Evolutionary conservation across 2,797 vertebrate genomes (phyloP).

Genomic region (Channa striata): DNA sequence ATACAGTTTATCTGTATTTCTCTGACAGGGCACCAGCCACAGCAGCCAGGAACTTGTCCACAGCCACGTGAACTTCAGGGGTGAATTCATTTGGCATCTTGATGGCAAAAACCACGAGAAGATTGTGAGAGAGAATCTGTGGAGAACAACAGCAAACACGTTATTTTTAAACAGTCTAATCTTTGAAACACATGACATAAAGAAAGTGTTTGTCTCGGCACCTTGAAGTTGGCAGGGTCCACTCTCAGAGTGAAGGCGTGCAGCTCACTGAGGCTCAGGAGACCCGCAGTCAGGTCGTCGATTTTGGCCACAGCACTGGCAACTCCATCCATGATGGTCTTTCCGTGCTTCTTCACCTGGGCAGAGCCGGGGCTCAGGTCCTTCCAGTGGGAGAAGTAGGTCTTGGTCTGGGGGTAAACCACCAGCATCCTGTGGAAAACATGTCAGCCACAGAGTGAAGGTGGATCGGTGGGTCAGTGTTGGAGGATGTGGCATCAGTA

Average conservation of each 20-base stretch:
- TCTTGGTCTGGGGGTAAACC: constrained; percentile 87
- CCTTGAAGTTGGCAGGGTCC: constrained; percentile 91
- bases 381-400: constrained; percentile 88
- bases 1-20: constrained; percentile 90
- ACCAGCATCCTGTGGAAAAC: constrained; percentile 77
- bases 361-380: constrained; percentile 81
- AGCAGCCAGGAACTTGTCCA: constrained; percentile 89
- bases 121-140: constrained; percentile 85
- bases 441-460: rapidly evolving
- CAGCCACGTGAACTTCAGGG: constrained; percentile 80
- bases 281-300: constrained; percentile 76
- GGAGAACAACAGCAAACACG: background rate
- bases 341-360: constrained; percentile 80
- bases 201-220: constrained; percentile 41
- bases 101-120: constrained; percentile 85
- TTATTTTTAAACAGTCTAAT: background rate
- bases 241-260: constrained; percentile 89
- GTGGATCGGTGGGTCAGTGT: rapidly evolving
- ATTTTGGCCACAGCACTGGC: constrained; percentile 69
- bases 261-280: constrained; percentile 86
- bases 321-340: constrained; percentile 75
- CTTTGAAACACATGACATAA: too few relatives aligned
- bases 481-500: background rate
- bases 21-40: constrained; percentile 85
- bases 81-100: constrained; percentile 77